Evolutionary conservation across 1,140 invertebrate species (phyloP), one percentile per base, ranked within the genome.

Genomic region (Ceratina calcarata): DNA sequence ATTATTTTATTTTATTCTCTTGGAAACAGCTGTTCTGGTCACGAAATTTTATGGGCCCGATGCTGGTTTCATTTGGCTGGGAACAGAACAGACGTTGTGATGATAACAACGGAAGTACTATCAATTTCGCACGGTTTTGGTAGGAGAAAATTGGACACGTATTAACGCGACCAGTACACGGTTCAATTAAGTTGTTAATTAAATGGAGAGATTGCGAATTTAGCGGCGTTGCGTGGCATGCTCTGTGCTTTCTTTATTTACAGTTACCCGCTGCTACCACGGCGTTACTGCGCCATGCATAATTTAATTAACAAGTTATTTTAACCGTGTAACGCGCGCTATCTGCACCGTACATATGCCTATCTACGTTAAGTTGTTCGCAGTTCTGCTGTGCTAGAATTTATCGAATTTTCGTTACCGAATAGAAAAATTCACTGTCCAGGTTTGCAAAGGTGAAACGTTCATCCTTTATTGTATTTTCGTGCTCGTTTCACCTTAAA

Each of bases 231-330:
- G 65, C 72, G 37, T 45, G 37, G 37, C 37, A 6, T 45, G 65
- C 27, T 51, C 61, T 65, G 72, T 74, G 62, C 55, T 74, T 74
- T 74, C 72, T 74, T 74, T 74, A 74, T 74, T 65, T 53, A 45
- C 51, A n/a, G 51, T 62, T 45, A 64, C 75, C 75, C 61, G 68
- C 68, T 58, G 76, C 71, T 72, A 64, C 60, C 16, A 27, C 18
- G 60, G 49, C 75, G 60, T 62, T 66, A 45, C 61, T 20, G 58
- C 67, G 15, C 20, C 22, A 22, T 24, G 64, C 73, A 57, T 60
- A 67, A 78, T 78, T 78, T 78, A 78, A 78, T 78, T 78, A 78
- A 78, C 76, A 78, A 78, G 68, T 78, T 78, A 78, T 71, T 78
- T 78, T 71, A 62, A 64, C 68, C 76, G 49, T 78, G 68, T 72